Evolutionary conservation across 2,797 vertebrate genomes (phyloP).

Genomic region (Melanotaenia maccullochi): DNA sequence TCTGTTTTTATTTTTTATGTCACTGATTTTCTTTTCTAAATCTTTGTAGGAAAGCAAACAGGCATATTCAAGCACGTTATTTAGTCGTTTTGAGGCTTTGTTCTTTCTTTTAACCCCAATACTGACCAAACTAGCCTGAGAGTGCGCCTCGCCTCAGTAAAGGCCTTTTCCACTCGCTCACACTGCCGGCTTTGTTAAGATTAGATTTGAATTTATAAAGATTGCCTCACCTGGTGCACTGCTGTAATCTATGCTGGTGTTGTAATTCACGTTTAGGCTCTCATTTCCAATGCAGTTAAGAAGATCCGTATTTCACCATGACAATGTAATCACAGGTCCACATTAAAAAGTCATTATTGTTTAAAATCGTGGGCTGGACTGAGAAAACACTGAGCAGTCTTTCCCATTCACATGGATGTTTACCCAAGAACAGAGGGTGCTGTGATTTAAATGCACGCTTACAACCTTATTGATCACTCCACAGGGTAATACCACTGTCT

Average conservation of each 20-base stretch:
- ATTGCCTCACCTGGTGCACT: slow-evolving; percentile 91
- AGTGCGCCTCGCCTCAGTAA: slow-evolving; percentile 40
- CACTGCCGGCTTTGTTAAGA: slow-evolving; percentile 89
- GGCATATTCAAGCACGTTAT: not conserved
- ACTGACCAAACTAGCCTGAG: slow-evolving; percentile 21
- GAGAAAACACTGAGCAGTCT: slow-evolving; percentile 96
- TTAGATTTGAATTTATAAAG: slow-evolving; percentile 99
- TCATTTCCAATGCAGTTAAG: slow-evolving; percentile 92
- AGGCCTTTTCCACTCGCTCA: slow-evolving; percentile 83
- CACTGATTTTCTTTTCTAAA: too few relatives aligned
- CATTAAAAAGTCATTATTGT: slow-evolving; percentile 99
- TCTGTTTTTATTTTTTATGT: too few relatives aligned
- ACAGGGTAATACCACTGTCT: slow-evolving; percentile 57
- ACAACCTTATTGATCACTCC: slow-evolving; percentile 88
- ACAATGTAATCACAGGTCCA: slow-evolving; percentile 99
- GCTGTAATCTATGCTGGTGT: slow-evolving; percentile 87
- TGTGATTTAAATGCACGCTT: slow-evolving; percentile 90
- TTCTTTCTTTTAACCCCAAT: not conserved
- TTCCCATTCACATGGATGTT: slow-evolving; percentile 93
- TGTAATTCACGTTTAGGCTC: slow-evolving; percentile 92
- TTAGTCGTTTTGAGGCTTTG: not conserved
- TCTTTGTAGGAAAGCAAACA: not conserved
- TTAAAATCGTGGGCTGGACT: slow-evolving; percentile 94
- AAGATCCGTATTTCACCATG: slow-evolving; percentile 94
- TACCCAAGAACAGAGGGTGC: slow-evolving; percentile 90